Evolutionary conservation across 2,888 invertebrate species (phyloP).

Genomic region (Yponomeuta sedellus): DNA sequence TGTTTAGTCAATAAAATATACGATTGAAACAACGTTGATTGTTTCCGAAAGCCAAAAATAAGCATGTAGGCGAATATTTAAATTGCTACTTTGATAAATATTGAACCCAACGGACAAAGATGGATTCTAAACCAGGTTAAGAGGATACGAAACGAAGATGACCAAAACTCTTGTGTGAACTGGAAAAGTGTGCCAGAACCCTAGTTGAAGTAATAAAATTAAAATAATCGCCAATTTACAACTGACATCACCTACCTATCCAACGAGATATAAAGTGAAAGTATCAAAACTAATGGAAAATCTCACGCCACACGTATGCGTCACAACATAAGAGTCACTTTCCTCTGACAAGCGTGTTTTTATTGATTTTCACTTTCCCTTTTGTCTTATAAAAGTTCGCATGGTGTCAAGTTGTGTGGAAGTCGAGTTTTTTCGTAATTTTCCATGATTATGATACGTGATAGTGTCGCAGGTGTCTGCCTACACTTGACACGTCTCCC

Average conservation of each 20-base stretch:
- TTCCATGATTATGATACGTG: slow-evolving; percentile 11
- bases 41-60: too few relatives aligned
- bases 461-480: not conserved
- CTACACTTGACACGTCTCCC: not conserved
- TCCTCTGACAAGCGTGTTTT: not conserved
- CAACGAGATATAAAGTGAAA: slow-evolving; percentile 5
- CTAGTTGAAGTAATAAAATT: slow-evolving; percentile 10
- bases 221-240: slow-evolving; percentile 13
- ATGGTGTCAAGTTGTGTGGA: slow-evolving; percentile 9
- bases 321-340: not conserved
- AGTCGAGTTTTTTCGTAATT: slow-evolving; percentile 3
- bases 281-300: slow-evolving; percentile 8
- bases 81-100: too few relatives aligned
- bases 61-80: too few relatives aligned
- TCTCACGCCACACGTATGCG: not conserved
- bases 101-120: not conserved
- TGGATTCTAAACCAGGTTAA: not conserved
- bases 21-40: too few relatives aligned
- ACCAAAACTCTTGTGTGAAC: not conserved
- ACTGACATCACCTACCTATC: not conserved
- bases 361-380: slow-evolving; percentile 12
- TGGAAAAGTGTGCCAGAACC: slow-evolving; percentile 8
- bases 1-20: too few relatives aligned
- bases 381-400: slow-evolving; percentile 14
- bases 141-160: not conserved